Percentiles rank a stretch among this genome's conserved stretches.
Conservation (phyloP, 35 echinoderm and acorn worm species). For the Hemicentrotus pulcherrimus region DNA sequence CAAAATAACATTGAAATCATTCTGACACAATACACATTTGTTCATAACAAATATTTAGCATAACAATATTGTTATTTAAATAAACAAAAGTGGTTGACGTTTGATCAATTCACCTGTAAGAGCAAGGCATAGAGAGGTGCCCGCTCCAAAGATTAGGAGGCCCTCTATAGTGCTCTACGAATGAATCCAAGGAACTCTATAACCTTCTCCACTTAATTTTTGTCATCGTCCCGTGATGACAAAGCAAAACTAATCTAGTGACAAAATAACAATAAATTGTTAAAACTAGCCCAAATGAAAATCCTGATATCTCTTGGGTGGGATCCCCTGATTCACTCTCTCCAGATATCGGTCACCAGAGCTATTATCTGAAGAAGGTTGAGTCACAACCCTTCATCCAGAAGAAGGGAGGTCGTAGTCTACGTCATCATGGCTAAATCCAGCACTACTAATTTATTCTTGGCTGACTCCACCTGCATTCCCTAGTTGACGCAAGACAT, state of each 20-base stretch:
- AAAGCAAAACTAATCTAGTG: neutral
- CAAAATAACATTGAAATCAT: no score
- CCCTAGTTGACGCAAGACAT: neutral
- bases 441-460: neutral
- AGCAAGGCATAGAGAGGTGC: no score
- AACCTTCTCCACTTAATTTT: neutral
- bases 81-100: no score
- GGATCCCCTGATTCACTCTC: neutral
- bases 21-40: no score
- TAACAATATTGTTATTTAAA: no score
- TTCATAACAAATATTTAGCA: no score
- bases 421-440: neutral
- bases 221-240: neutral
- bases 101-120: no score
- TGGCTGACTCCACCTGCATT: neutral
- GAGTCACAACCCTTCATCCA: neutral
- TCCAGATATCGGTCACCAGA: neutral
- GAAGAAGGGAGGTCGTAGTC: neutral
- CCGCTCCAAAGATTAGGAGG: neutral
- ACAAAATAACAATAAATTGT: neutral
- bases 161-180: no score
- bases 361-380: neutral
- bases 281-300: neutral
- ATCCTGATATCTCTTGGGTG: neutral
- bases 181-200: no score